These are phyloP conservation scores for Esperia sulphurella DNA, from an alignment of 2,888 invertebrate genomes.

Conservation along the genomic window DNA sequence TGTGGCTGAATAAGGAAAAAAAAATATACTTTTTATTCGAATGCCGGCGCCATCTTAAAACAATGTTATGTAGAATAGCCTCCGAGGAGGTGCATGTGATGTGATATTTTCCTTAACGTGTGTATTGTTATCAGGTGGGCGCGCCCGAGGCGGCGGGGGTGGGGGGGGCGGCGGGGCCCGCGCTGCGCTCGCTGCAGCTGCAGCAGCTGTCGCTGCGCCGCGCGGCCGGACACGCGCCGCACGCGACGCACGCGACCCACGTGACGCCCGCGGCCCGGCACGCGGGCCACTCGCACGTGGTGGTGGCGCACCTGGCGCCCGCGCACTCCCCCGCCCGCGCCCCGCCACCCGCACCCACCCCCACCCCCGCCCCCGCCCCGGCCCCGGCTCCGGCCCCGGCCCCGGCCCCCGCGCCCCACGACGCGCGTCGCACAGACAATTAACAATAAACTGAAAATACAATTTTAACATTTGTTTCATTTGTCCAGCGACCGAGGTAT, in stretches of 20 bases:
- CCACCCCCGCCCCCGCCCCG: slow-evolving; percentile 45
- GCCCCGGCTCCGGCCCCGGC: slow-evolving; percentile 33
- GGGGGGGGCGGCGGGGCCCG: slow-evolving; percentile 46
- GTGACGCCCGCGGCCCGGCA: slow-evolving; percentile 7
- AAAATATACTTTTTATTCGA: too few species aligned
- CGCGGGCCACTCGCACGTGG: slow-evolving; percentile 35
- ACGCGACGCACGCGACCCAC: slow-evolving; percentile 1
- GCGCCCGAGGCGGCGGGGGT: slow-evolving; percentile 74
- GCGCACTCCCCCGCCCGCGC: slow-evolving; percentile 24
- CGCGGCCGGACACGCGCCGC: slow-evolving; percentile 20
- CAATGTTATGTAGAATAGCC: too few species aligned
- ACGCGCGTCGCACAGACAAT: not conserved
- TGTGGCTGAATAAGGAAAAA: too few species aligned
- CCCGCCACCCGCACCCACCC: slow-evolving; percentile 27
- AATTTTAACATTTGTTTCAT: not conserved
- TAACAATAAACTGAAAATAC: not conserved
- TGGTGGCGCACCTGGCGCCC: slow-evolving; percentile 53
- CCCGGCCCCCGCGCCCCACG: slow-evolving; percentile 44
- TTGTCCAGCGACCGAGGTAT: not conserved
- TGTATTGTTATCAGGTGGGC: slow-evolving; percentile 42
- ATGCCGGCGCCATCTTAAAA: too few species aligned
- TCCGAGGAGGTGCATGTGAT: too few species aligned
- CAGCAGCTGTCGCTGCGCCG: slow-evolving; percentile 45
- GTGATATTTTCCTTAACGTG: not conserved
- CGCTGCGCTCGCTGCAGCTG: slow-evolving; percentile 38